phyloP scores from a whole-genome alignment of 2,888 invertebrate genomes.

The Leptinotarsa tumamoca region DNA sequence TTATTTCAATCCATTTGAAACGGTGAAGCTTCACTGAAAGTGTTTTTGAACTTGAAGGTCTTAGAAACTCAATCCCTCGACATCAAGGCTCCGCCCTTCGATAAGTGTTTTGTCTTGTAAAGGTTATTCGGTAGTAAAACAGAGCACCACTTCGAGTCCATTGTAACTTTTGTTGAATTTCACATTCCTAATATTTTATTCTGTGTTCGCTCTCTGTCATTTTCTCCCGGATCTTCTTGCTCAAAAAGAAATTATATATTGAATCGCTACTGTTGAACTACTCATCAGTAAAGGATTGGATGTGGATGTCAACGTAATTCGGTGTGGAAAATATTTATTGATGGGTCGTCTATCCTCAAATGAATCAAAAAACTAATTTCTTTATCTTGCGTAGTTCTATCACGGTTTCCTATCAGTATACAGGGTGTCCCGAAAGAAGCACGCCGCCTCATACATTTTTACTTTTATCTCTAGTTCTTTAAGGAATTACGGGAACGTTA shows the following conservation, averaged over 20 bases:
- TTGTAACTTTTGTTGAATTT: neutral
- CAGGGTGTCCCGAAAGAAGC: conserved; percentile 19
- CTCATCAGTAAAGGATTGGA: conserved; percentile 22
- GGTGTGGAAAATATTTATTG: conserved; percentile 32
- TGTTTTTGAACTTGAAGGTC: too few relatives aligned
- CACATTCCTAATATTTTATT: neutral
- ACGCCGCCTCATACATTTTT: neutral
- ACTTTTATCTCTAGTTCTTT: too few relatives aligned
- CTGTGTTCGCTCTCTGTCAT: conserved; percentile 8
- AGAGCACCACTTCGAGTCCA: too few relatives aligned
- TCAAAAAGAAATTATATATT: conserved; percentile 22
- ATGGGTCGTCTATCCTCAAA: conserved; percentile 38
- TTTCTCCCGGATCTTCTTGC: conserved; percentile 24
- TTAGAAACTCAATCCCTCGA: too few relatives aligned
- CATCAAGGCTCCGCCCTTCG: too few relatives aligned
- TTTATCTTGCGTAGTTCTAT: conserved; percentile 25
- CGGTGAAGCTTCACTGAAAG: too few relatives aligned
- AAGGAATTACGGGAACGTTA: neutral
- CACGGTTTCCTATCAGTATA: conserved; percentile 6
- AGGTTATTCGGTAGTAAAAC: too few relatives aligned
- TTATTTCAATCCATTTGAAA: too few relatives aligned
- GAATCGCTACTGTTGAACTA: conserved; percentile 18
- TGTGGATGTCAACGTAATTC: conserved; percentile 20
- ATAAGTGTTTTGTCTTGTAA: too few relatives aligned
- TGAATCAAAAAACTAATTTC: conserved; percentile 36